Percentiles rank a stretch among this genome's conserved stretches.
Conservation (phyloP, 2,888 invertebrate genomes). For the Ecliptopera silaceata region DNA sequence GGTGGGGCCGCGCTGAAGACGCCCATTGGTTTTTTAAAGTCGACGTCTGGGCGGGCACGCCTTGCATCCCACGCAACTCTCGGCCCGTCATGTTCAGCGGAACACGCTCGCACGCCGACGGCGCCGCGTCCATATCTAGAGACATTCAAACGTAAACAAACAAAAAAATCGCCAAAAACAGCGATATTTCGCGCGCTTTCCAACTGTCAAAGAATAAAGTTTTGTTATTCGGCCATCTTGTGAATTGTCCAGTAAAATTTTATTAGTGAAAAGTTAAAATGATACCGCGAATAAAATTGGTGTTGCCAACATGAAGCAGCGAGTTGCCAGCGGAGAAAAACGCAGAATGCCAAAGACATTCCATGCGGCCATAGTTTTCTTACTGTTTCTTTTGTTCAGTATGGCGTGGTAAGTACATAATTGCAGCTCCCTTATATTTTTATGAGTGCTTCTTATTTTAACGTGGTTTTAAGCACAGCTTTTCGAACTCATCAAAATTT, state of each 20-base stretch:
- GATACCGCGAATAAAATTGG: constrained; percentile 67
- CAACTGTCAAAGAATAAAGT: constrained; percentile 19
- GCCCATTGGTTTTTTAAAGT: constrained; percentile 76
- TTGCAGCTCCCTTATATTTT: constrained; percentile 20
- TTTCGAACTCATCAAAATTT: neutral
- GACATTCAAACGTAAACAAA: constrained; percentile 62
- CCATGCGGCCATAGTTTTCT: constrained; percentile 62
- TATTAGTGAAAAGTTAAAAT: constrained; percentile 66
- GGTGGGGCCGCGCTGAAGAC: constrained; percentile 74
- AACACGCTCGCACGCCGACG: constrained; percentile 67
- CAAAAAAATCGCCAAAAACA: constrained; percentile 46
- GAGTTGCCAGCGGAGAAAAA: constrained; percentile 53
- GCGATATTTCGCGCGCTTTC: constrained; percentile 33
- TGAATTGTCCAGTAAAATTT: constrained; percentile 44
- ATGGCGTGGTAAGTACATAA: constrained; percentile 68
- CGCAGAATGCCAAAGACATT: constrained; percentile 72
- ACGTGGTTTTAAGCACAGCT: neutral
- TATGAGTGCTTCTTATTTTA: neutral
- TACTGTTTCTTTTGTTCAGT: constrained; percentile 66
- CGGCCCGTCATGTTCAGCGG: constrained; percentile 51
- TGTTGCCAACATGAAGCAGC: constrained; percentile 77
- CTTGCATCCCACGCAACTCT: constrained; percentile 67
- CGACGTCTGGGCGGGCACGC: constrained; percentile 78
- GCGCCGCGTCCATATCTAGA: constrained; percentile 63
- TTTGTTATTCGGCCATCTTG: neutral